These are phyloP conservation scores for Azemiops feae DNA, from an alignment of 2,113 vertebrate species.

Conservation along the genomic window DNA sequence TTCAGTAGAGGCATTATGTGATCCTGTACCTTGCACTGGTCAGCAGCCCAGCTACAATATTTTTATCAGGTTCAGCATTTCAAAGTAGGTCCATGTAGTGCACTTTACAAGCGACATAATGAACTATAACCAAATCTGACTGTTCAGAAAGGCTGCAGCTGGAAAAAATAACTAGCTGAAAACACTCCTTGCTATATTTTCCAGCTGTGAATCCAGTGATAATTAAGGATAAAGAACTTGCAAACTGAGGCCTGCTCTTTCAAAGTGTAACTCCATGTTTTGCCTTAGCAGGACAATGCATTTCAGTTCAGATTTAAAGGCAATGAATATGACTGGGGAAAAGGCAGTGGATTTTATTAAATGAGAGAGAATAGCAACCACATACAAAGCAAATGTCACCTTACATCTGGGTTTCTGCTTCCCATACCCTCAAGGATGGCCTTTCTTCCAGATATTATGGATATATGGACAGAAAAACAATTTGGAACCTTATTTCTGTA, in stretches of 20 bases:
- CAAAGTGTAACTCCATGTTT: background rate
- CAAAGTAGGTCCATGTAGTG: background rate
- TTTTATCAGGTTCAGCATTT: background rate
- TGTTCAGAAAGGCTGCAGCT: background rate
- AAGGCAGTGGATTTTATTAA: background rate
- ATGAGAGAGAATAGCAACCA: background rate
- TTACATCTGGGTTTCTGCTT: background rate
- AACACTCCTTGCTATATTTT: background rate
- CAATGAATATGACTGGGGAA: background rate
- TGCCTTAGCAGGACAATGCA: background rate
- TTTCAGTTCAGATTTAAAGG: background rate
- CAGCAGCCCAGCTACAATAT: background rate
- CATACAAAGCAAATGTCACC: background rate
- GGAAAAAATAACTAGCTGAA: background rate
- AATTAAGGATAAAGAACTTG: background rate
- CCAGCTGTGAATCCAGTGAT: background rate
- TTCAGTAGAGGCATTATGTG: background rate
- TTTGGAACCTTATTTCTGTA: background rate
- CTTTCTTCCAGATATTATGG: background rate
- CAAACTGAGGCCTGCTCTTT: background rate
- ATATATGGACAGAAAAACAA: background rate
- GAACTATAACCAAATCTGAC: background rate
- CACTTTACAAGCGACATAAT: background rate
- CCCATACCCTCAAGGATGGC: background rate
- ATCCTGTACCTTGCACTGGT: background rate